These are phyloP conservation scores for Drosophila murphyi DNA, from an alignment of 1,140 invertebrate genomes.

Conservation along the genomic window DNA sequence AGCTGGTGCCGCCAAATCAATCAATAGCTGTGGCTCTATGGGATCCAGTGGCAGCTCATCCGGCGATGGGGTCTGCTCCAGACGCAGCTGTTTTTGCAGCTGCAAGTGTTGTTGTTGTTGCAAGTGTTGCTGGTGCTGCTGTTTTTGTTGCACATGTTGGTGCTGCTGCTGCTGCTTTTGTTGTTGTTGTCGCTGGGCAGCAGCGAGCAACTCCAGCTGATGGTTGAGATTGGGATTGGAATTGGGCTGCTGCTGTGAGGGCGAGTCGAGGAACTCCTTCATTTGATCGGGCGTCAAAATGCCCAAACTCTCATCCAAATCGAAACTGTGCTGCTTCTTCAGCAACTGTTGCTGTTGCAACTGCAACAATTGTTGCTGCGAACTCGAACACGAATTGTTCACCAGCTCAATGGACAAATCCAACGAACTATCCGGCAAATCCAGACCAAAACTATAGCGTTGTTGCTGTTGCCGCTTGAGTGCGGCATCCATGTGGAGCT, in stretches of 20 bases:
- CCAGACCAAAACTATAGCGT: slow-evolving; percentile 80
- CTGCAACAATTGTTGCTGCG: slow-evolving; percentile 54
- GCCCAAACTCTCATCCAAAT: slow-evolving; percentile 91
- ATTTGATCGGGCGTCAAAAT: slow-evolving; percentile 95
- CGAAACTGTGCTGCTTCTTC: slow-evolving; percentile 91
- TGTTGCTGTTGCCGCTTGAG: background rate
- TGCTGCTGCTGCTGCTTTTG: slow-evolving; percentile 27
- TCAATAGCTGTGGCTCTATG: slow-evolving; percentile 85
- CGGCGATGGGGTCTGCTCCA: slow-evolving; percentile 91
- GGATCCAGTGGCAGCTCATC: slow-evolving; percentile 92
- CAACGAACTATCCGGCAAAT: slow-evolving; percentile 71
- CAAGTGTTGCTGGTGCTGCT: slow-evolving; percentile 49
- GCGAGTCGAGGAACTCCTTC: slow-evolving; percentile 85
- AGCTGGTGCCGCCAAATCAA: slow-evolving; percentile 57
- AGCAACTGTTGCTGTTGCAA: slow-evolving; percentile 83
- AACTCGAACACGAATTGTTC: slow-evolving; percentile 72
- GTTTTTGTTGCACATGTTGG: slow-evolving; percentile 49
- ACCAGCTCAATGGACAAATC: slow-evolving; percentile 82
- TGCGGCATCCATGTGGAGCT: slow-evolving; percentile 31
- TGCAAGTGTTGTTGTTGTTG: slow-evolving; percentile 55
- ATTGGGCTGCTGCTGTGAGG: slow-evolving; percentile 59
- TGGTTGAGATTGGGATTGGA: slow-evolving; percentile 85
- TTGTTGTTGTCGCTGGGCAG: slow-evolving; percentile 12
- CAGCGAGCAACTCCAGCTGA: slow-evolving; percentile 85
- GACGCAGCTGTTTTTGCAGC: slow-evolving; percentile 80